Percentiles rank a stretch among this genome's conserved stretches.
Conservation (phyloP, 2,888 invertebrate species). For the Cartodere bifasciata region DNA sequence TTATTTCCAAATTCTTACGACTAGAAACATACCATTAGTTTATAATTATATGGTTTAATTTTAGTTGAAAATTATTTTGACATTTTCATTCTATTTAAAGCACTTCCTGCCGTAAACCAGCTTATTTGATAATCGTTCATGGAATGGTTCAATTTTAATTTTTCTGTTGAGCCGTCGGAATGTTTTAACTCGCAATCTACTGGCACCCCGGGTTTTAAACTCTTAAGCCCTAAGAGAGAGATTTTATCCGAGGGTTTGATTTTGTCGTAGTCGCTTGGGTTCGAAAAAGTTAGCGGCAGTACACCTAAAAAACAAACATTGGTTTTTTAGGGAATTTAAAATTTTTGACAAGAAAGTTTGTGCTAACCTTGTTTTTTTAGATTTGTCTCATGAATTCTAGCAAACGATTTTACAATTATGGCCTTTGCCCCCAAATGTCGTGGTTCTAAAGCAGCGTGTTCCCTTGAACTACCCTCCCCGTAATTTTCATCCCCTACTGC, state of each 20-base stretch:
- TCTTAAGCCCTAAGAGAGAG: slow-evolving; percentile 63
- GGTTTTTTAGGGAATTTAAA: too few species aligned
- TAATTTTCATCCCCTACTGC: slow-evolving; percentile 68
- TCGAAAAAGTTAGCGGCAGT: slow-evolving; percentile 73
- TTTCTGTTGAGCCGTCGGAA: slow-evolving; percentile 64
- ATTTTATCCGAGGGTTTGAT: slow-evolving; percentile 59
- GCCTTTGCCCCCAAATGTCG: slow-evolving; percentile 81
- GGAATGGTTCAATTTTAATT: slow-evolving; percentile 76
- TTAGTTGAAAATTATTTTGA: too few species aligned
- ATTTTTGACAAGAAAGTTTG: too few species aligned
- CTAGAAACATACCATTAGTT: too few species aligned
- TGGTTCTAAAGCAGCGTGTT: slow-evolving; percentile 93
- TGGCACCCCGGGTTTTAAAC: slow-evolving; percentile 73
- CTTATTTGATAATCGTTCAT: slow-evolving; percentile 85
- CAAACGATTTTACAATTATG: slow-evolving; percentile 93
- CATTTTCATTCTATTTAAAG: slow-evolving; percentile 91
- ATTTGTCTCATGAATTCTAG: slow-evolving; percentile 95
- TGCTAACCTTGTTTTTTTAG: slow-evolving; percentile 93
- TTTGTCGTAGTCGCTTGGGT: slow-evolving; percentile 82
- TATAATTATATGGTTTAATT: too few species aligned
- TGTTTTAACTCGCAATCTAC: slow-evolving; percentile 78
- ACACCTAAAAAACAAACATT: slow-evolving; percentile 36
- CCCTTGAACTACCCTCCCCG: slow-evolving; percentile 76
- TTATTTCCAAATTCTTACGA: too few species aligned
- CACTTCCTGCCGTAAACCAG: slow-evolving; percentile 93